Conservation (phyloP, 2,888 invertebrate species). For the Drosophila buzzatii region DNA sequence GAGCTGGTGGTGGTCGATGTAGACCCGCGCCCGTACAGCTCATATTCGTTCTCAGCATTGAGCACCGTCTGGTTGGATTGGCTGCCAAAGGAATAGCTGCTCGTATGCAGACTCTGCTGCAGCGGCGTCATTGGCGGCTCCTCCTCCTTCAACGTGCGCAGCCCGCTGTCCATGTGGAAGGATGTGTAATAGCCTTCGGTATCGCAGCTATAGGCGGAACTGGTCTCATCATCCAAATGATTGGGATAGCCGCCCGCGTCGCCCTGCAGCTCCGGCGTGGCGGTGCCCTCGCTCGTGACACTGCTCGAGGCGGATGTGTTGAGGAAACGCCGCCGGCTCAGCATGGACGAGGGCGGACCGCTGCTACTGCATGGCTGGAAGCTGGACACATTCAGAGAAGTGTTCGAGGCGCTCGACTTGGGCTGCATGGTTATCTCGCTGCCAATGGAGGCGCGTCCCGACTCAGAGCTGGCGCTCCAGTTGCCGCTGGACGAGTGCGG, state of each 20-base stretch:
- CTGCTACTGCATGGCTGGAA: constrained; percentile 85
- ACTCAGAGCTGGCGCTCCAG: constrained; percentile 97
- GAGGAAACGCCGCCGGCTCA: constrained; percentile 89
- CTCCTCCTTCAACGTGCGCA: constrained; percentile 93
- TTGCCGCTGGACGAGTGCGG: constrained; percentile 96
- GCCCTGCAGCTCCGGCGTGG: constrained; percentile 92
- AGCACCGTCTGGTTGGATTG: constrained; percentile 90
- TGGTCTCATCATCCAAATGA: constrained; percentile 93
- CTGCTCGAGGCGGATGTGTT: constrained; percentile 93
- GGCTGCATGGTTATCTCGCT: constrained; percentile 91
- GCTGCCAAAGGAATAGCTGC: constrained; percentile 89
- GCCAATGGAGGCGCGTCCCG: constrained; percentile 93
- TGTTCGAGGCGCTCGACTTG: constrained; percentile 90
- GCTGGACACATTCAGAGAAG: constrained; percentile 88
- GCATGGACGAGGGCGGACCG: constrained; percentile 89
- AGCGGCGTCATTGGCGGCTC: constrained; percentile 89
- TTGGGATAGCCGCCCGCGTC: constrained; percentile 87
- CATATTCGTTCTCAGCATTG: constrained; percentile 94
- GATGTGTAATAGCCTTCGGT: constrained; percentile 99
- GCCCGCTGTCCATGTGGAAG: constrained; percentile 97
- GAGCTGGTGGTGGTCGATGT: constrained; percentile 96
- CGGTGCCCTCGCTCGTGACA: constrained; percentile 93
- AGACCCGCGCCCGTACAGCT: constrained; percentile 95
- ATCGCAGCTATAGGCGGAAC: constrained; percentile 97
- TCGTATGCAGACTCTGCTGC: constrained; percentile 88